Conservation (phyloP, 2,888 invertebrate genomes). For the Schrankia costaestrigalis region DNA sequence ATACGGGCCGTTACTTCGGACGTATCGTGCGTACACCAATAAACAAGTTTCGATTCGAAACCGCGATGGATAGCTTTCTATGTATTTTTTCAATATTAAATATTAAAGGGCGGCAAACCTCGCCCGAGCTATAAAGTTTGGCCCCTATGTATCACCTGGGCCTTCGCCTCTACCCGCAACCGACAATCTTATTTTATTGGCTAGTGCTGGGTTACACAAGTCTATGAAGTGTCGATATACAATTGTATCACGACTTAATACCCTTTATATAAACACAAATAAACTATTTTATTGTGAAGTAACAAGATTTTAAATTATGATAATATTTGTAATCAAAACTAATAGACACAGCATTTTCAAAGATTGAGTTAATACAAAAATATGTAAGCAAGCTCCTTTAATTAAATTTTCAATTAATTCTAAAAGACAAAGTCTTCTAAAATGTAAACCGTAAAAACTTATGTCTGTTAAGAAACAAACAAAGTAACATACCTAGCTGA, state of each 20-base stretch:
- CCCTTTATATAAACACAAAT: neutral
- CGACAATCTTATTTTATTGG: conserved; percentile 71
- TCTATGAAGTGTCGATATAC: conserved; percentile 35
- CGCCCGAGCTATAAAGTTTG: conserved; percentile 68
- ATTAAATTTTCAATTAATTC: too few species aligned
- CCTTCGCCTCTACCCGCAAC: conserved; percentile 51
- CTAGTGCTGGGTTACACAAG: conserved; percentile 42
- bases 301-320: too few species aligned
- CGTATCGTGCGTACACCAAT: conserved; percentile 37
- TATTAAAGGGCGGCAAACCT: conserved; percentile 73
- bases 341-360: too few species aligned
- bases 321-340: too few species aligned
- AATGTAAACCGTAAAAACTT: too few species aligned
- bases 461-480: conserved; percentile 3
- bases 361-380: too few species aligned
- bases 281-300: too few species aligned
- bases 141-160: conserved; percentile 72
- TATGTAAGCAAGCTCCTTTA: too few species aligned
- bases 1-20: conserved; percentile 28
- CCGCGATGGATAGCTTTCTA: conserved; percentile 56
- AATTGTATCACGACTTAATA: conserved; percentile 1
- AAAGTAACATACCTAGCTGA: conserved; percentile 29
- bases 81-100: conserved; percentile 66
- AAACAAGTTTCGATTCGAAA: conserved; percentile 56
- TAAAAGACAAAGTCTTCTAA: too few species aligned